A percentile compares a stretch with the other conserved stretches of the same genome.
phyloP scores from a whole-genome alignment of 2,113 vertebrate genomes.

The Zosterops japonicus region DNA sequence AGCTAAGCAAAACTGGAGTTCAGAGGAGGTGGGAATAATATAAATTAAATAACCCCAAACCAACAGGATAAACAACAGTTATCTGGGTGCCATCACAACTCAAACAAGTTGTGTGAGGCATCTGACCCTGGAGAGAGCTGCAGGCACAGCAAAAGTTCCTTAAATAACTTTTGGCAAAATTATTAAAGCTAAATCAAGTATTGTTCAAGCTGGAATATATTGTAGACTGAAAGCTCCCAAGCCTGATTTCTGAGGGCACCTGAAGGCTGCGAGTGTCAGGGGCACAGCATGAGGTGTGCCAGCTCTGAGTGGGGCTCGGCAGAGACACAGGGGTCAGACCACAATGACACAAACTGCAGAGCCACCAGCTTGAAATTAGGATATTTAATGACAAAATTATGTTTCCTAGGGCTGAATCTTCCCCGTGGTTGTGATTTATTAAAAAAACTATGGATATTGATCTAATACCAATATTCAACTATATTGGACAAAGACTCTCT shows the following conservation, averaged over 20 bases:
- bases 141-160: not conserved
- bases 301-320: not conserved
- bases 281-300: not conserved
- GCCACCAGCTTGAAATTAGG: not conserved
- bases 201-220: not conserved
- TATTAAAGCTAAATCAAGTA: not conserved
- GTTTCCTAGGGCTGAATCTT: not conserved
- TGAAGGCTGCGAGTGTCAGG: rapidly evolving
- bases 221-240: not conserved
- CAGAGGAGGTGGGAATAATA: not conserved
- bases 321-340: not conserved
- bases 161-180: not conserved
- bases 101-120: rapidly evolving
- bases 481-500: too few species aligned
- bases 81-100: not conserved
- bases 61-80: not conserved
- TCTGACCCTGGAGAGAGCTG: not conserved
- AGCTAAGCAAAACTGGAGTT: not conserved
- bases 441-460: too few species aligned
- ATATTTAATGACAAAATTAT: not conserved
- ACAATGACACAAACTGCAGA: not conserved
- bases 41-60: not conserved
- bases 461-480: too few species aligned
- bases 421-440: rapidly evolving
- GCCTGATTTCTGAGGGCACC: not conserved